These are phyloP conservation scores for Aphodius granarius DNA, from an alignment of 2,888 invertebrate genomes.

Conservation along the genomic window DNA sequence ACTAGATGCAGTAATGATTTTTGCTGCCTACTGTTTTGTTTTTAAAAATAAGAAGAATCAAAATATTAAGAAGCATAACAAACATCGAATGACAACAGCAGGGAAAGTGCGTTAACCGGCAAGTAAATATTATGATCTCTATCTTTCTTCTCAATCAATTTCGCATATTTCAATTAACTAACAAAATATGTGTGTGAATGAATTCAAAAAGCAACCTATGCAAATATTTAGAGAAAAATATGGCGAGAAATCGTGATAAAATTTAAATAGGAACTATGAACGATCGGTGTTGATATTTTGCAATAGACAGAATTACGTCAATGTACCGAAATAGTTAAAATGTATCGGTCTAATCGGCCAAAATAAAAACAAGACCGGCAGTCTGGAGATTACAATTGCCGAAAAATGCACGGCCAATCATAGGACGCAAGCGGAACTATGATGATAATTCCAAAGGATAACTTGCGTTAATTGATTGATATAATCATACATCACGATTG, in stretches of 20 bases:
- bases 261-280: neutral
- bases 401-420: neutral
- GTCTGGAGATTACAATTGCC: neutral
- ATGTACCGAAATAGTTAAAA: neutral
- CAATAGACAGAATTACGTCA: neutral
- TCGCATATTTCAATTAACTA: neutral
- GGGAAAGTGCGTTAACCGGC: neutral
- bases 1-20: too few relatives aligned
- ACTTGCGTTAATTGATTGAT: neutral
- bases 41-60: neutral
- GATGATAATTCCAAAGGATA: neutral
- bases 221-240: neutral
- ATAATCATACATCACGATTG: neutral
- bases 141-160: neutral
- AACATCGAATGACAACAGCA: neutral
- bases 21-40: too few relatives aligned
- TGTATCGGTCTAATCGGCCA: neutral
- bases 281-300: neutral
- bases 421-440: neutral
- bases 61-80: neutral
- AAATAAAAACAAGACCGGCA: neutral
- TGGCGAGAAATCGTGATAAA: neutral
- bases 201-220: neutral
- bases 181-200: neutral
- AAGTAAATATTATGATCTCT: neutral